Conservation (phyloP, 2,113 vertebrate genomes). For the Jacana jacana region DNA sequence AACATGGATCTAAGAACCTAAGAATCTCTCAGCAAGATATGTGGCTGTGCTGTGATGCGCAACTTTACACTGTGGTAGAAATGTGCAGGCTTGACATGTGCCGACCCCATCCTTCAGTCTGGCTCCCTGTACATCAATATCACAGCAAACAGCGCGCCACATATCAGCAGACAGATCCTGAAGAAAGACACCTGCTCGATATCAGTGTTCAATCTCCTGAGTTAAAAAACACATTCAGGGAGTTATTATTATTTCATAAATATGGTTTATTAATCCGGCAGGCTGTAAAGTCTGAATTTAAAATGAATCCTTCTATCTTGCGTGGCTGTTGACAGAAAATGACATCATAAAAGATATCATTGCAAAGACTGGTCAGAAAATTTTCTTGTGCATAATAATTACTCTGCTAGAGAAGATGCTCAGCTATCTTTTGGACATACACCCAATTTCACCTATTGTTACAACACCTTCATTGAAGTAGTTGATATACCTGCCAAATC, state of each 20-base stretch:
- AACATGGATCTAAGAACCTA: neutral
- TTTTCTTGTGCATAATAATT: neutral
- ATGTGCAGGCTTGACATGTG: neutral
- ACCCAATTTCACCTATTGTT: neutral
- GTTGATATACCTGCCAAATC: neutral
- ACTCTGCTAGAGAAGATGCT: neutral
- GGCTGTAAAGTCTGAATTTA: neutral
- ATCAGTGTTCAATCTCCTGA: neutral
- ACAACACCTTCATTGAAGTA: neutral
- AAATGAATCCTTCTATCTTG: neutral
- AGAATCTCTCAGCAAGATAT: neutral
- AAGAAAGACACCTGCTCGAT: slow-evolving; percentile 17
- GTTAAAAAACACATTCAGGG: neutral
- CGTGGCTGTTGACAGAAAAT: neutral
- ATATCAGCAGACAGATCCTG: neutral
- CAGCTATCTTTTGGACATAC: neutral
- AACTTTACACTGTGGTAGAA: neutral
- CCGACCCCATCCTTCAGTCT: neutral
- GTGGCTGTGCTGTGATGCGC: neutral
- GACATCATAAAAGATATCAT: neutral
- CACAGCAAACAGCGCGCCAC: neutral
- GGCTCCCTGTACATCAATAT: neutral
- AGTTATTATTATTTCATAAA: slow-evolving; percentile 29
- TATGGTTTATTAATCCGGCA: slow-evolving; percentile 8
- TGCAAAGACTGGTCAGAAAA: neutral